Base-by-base conservation (phyloP, 2,888 invertebrate genomes). In the Agrotis segetum region DNA sequence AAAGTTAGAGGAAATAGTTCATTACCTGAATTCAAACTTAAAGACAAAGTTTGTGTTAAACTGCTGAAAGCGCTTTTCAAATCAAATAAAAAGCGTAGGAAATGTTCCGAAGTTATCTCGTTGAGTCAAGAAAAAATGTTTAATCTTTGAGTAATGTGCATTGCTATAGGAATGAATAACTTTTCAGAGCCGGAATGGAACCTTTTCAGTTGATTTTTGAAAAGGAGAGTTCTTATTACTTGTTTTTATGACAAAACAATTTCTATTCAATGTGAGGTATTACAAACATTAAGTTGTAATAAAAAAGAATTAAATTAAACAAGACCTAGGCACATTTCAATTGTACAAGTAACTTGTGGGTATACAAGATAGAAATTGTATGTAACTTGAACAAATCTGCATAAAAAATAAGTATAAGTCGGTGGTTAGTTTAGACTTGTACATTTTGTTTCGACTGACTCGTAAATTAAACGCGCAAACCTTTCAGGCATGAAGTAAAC, bases 91-190 rank as follows among this genome's bases (percentile, higher is more conserved):
- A 74, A 79, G 55, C 4, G 62, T 7, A 46, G 60, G 47, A 77
- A 77, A 77, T 66, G 49, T 75, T 75, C 29, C 13, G 0, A 75
- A 75, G 76, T 80, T 75, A 64, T 65, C 59, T 73, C 72, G 53
- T 50, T 60, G 67, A 50, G 40, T 55, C n/a, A 11, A 74, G 67
- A 55, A 74, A 58, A 64, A 60, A n/a, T n/a, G 1, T 67, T 60
- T 67, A 24, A 67, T 59, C 52, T 47, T 52, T 44, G 17, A 50
- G 34, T 59, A 70, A 62, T 62, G 47, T 47, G 70, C 77, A 52
- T 16, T 75, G 53, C 14, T 44, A 17, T 29, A 47, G 29, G 21
- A 63, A 47, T 59, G 47, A 74, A 74, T 13, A 53, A 49, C 47
- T 58, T 71, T 76, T 59, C 14, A 17, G 13, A 17, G 16, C 2